Percentiles rank a stretch among this genome's conserved stretches.
Evolutionary conservation across 1,140 invertebrate genomes (phyloP).

Genomic region (Halyomorpha halys): DNA sequence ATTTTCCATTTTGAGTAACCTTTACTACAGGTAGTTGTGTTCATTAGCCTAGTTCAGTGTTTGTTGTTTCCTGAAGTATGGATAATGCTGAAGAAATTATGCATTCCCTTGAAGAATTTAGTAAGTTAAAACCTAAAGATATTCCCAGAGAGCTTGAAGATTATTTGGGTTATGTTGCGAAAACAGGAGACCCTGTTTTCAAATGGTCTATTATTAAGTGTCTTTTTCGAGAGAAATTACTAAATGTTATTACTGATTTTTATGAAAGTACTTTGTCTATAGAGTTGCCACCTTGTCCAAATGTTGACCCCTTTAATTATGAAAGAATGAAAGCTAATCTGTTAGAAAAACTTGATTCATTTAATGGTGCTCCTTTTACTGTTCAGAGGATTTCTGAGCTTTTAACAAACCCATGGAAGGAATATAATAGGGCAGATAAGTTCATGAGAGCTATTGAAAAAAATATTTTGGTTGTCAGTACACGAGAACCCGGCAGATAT

Average conservation of each 20-base stretch:
- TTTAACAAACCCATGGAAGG: conserved; percentile 76
- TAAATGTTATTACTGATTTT: conserved; percentile 77
- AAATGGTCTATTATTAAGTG: conserved; percentile 82
- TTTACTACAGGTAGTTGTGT: not conserved
- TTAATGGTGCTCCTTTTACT: conserved; percentile 86
- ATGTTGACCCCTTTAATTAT: conserved; percentile 84
- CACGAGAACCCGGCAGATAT: conserved; percentile 65
- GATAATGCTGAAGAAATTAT: conserved; percentile 77
- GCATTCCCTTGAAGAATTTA: conserved; percentile 71
- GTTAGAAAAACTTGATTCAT: conserved; percentile 70
- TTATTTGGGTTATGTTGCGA: conserved; percentile 80
- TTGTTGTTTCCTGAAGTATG: conserved; percentile 40
- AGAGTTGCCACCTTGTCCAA: conserved; percentile 67
- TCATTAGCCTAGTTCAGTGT: not conserved
- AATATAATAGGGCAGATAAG: conserved; percentile 92
- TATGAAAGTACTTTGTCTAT: conserved; percentile 64
- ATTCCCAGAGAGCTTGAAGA: conserved; percentile 85
- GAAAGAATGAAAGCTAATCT: conserved; percentile 78
- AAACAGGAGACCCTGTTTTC: conserved; percentile 87
- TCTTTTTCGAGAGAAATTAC: conserved; percentile 76
- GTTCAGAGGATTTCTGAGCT: conserved; percentile 92
- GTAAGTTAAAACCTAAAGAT: conserved; percentile 66
- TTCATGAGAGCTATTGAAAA: conserved; percentile 91
- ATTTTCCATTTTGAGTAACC: not conserved
- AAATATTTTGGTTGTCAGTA: conserved; percentile 89